These are phyloP conservation scores for Ypsolopha scabrella DNA, from an alignment of 2,888 invertebrate genomes.

Conservation along the genomic window DNA sequence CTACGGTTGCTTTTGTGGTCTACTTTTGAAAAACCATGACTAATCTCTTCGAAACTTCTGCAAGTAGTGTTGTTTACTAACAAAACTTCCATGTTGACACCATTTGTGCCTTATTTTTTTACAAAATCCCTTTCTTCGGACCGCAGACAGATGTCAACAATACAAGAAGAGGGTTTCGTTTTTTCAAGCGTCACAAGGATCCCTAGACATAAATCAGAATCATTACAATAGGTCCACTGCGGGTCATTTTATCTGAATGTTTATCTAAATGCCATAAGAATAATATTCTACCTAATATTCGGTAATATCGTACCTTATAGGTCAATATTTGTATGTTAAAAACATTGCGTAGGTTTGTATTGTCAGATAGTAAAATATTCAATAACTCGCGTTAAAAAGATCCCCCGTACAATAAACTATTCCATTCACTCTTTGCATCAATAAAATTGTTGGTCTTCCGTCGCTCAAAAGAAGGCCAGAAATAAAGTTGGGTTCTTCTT, in stretches of 20 bases:
- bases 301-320: background rate
- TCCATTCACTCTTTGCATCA: too few relatives aligned
- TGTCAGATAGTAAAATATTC: background rate
- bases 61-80: too few relatives aligned
- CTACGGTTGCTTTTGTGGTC: too few relatives aligned
- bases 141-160: background rate
- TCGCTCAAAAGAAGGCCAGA: too few relatives aligned
- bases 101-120: background rate
- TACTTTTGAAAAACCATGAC: too few relatives aligned
- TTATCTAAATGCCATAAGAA: slow-evolving; percentile 39
- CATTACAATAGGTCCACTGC: slow-evolving; percentile 1
- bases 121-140: background rate
- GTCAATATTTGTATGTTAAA: background rate
- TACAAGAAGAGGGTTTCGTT: background rate
- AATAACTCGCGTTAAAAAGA: background rate
- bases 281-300: background rate
- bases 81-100: background rate
- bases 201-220: slow-evolving; percentile 1
- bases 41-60: too few relatives aligned
- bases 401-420: too few relatives aligned
- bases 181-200: background rate
- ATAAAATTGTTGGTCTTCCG: too few relatives aligned
- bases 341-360: slow-evolving; percentile 1
- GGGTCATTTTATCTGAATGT: slow-evolving; percentile 32
- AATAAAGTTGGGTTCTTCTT: too few relatives aligned